Conservation (phyloP, 2,797 vertebrate species). For the Chiloscyllium punctatum region DNA sequence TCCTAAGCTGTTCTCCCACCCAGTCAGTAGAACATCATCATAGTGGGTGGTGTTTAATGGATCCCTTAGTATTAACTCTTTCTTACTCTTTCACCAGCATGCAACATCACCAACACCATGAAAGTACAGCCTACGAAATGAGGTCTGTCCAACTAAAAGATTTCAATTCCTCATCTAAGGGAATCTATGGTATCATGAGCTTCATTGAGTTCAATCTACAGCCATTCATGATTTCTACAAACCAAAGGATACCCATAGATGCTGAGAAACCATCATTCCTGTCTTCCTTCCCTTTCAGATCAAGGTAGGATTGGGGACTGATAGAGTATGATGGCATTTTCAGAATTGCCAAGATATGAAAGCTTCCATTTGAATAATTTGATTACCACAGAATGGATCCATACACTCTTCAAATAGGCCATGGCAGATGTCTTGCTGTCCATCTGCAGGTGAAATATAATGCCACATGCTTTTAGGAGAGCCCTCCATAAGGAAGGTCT, state of each 20-base stretch:
- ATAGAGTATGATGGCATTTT: neutral
- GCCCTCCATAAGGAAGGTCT: neutral
- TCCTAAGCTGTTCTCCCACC: too few species aligned
- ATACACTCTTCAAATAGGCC: neutral
- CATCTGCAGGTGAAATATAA: neutral
- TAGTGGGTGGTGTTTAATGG: too few species aligned
- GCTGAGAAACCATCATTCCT: neutral
- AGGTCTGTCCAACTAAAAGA: neutral
- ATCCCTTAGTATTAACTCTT: too few species aligned
- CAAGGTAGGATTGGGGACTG: neutral
- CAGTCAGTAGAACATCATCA: too few species aligned
- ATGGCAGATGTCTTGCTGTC: neutral
- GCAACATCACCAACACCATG: too few species aligned
- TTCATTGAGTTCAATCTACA: neutral
- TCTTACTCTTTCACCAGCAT: too few species aligned
- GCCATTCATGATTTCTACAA: neutral
- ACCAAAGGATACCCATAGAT: neutral
- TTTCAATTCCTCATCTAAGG: neutral
- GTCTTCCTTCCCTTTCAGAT: neutral
- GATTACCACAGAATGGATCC: neutral
- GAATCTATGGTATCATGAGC: neutral
- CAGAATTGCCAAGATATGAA: neutral
- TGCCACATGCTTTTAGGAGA: neutral
- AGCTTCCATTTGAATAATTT: neutral
- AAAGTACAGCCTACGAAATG: neutral